A percentile compares a stretch with the other conserved stretches of the same genome.
Conservation (phyloP, 2,797 vertebrate genomes). For the Cottoperca gobio region DNA sequence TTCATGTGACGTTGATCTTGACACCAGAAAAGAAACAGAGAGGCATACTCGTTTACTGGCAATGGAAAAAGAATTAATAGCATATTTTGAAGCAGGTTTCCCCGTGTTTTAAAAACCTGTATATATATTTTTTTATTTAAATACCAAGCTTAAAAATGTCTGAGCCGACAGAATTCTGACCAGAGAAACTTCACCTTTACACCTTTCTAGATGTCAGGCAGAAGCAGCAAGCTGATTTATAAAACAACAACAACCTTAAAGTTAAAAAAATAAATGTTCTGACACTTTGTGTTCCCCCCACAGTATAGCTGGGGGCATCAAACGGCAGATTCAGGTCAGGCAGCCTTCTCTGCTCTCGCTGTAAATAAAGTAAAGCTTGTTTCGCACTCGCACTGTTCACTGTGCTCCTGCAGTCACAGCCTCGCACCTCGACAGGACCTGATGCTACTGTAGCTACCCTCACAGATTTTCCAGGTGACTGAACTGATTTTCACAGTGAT, state of each 20-base stretch:
- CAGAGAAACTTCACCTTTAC: neutral
- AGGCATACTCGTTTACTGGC: too few species aligned
- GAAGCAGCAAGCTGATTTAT: conserved; percentile 20
- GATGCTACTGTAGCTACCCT: neutral
- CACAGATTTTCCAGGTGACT: neutral
- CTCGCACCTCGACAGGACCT: neutral
- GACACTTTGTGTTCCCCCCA: conserved; percentile 21
- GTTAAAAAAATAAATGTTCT: conserved; percentile 10
- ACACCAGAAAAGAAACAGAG: too few species aligned
- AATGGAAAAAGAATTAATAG: too few species aligned
- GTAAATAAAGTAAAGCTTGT: conserved; percentile 31
- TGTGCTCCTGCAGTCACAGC: conserved; percentile 23
- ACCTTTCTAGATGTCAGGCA: conserved; percentile 2
- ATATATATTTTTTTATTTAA: too few species aligned
- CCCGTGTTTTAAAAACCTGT: too few species aligned
- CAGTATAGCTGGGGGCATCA: conserved; percentile 33
- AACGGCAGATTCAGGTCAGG: conserved; percentile 49
- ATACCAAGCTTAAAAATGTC: neutral
- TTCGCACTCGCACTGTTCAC: conserved; percentile 15
- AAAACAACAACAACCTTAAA: conserved; percentile 27
- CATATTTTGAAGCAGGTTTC: too few species aligned
- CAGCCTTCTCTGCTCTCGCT: conserved; percentile 22
- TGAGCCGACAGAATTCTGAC: neutral
- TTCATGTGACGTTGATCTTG: too few species aligned
- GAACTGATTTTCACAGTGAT: conserved; percentile 3